phyloP scores from a whole-genome alignment of 2,888 invertebrate species.

The Brenthis hecate region DNA sequence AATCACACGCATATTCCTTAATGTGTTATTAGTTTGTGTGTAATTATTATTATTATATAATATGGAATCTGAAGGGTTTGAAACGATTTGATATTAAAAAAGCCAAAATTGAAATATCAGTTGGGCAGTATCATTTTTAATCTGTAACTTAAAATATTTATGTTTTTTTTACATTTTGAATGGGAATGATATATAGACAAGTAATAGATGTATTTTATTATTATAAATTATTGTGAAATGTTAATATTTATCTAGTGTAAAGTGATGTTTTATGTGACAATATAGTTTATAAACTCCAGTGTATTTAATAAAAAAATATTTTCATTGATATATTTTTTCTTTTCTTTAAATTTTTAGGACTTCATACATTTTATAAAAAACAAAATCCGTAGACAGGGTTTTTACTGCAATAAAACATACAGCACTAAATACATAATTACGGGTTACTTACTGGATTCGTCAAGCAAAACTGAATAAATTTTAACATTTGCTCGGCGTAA shows the following conservation, averaged over 20 bases:
- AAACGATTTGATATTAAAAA: neutral
- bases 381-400: neutral
- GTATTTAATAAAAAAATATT: constrained; percentile 38
- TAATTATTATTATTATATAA: neutral
- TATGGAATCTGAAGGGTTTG: constrained; percentile 12
- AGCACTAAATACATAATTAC: no score
- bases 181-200: constrained; percentile 16
- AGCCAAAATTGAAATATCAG: constrained; percentile 14
- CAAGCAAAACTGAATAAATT: no score
- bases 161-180: constrained; percentile 20
- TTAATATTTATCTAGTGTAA: constrained; percentile 27
- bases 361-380: neutral
- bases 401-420: no score
- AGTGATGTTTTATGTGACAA: constrained; percentile 40
- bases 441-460: neutral
- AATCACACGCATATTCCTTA: no score
- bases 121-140: constrained; percentile 18
- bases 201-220: constrained; percentile 22
- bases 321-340: constrained; percentile 29
- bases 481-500: no score
- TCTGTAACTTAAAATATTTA: constrained; percentile 3
- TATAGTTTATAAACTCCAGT: constrained; percentile 42
- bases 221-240: constrained; percentile 28
- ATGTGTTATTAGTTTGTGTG: no score
- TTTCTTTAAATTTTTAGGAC: neutral